Percentiles rank a stretch among this genome's conserved stretches.
These are phyloP conservation scores for Diaperis boleti DNA, from an alignment of 2,888 invertebrate genomes.

Conservation along the genomic window DNA sequence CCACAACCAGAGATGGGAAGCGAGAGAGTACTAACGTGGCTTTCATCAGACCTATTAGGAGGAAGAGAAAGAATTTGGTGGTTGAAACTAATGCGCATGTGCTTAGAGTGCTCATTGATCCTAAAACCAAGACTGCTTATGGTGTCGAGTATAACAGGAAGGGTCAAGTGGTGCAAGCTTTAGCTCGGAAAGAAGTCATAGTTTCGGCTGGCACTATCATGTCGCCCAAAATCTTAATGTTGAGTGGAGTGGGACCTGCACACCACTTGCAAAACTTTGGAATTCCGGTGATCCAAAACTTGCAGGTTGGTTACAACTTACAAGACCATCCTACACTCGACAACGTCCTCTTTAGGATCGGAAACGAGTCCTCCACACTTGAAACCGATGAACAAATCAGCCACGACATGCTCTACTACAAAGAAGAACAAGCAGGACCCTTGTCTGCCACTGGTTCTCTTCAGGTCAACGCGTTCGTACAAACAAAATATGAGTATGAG, in stretches of 20 bases:
- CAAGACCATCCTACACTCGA: slow-evolving; percentile 81
- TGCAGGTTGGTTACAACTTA: slow-evolving; percentile 80
- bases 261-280: slow-evolving; percentile 67
- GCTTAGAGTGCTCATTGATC: slow-evolving; percentile 72
- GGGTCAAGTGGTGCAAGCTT: slow-evolving; percentile 65
- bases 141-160: slow-evolving; percentile 69
- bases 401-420: slow-evolving; percentile 66
- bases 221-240: slow-evolving; percentile 74
- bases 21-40: slow-evolving; percentile 75
- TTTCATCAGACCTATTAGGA: slow-evolving; percentile 75
- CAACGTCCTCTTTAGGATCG: slow-evolving; percentile 69
- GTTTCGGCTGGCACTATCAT: slow-evolving; percentile 73
- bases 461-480: slow-evolving; percentile 72
- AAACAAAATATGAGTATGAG: slow-evolving; percentile 69
- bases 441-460: slow-evolving; percentile 70
- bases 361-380: slow-evolving; percentile 70
- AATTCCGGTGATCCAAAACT: slow-evolving; percentile 72
- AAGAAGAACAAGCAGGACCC: slow-evolving; percentile 67
- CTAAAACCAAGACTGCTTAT: slow-evolving; percentile 66
- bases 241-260: slow-evolving; percentile 76
- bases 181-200: slow-evolving; percentile 74
- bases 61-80: slow-evolving; percentile 68
- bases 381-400: slow-evolving; percentile 63
- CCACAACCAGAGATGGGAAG: slow-evolving; percentile 73
- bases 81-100: slow-evolving; percentile 70